These are phyloP conservation scores for Leptopilina syphax DNA, from an alignment of 2,888 invertebrate genomes.

Conservation along the genomic window DNA sequence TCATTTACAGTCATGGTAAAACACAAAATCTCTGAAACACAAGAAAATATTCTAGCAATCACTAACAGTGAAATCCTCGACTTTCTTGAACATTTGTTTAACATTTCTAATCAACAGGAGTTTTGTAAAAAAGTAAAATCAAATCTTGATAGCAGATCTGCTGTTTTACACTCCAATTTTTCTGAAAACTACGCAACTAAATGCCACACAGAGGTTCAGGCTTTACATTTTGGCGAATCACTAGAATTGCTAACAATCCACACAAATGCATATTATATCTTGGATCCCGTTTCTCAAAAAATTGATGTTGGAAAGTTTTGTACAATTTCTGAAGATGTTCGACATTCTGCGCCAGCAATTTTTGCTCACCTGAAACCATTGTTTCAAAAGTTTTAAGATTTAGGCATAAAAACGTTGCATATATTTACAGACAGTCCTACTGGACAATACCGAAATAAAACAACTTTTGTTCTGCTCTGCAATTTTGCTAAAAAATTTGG, in stretches of 20 bases:
- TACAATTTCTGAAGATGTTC: constrained; percentile 29
- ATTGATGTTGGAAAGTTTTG: constrained; percentile 30
- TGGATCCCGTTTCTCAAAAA: neutral
- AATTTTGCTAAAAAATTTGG: constrained; percentile 25
- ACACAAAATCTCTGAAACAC: constrained; percentile 17
- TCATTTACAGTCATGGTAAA: constrained; percentile 15
- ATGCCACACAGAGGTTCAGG: constrained; percentile 31
- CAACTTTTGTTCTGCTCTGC: neutral
- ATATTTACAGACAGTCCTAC: constrained; percentile 32
- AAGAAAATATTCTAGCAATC: neutral
- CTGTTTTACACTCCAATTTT: constrained; percentile 26
- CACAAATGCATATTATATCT: constrained; percentile 4
- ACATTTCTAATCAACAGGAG: neutral
- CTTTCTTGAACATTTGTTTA: constrained; percentile 15
- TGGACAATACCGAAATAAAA: constrained; percentile 27
- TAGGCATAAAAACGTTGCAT: constrained; percentile 22
- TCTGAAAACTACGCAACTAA: constrained; percentile 28
- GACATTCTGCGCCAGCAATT: constrained; percentile 14
- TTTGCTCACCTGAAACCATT: constrained; percentile 30
- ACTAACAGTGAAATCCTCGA: constrained; percentile 23
- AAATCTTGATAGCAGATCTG: constrained; percentile 20
- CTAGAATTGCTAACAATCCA: constrained; percentile 6
- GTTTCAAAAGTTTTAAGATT: constrained; percentile 22
- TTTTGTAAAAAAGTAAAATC: neutral
- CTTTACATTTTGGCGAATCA: constrained; percentile 11